phyloP scores from a whole-genome alignment of 2,797 vertebrate species.

The Sebastes steindachneri region DNA sequence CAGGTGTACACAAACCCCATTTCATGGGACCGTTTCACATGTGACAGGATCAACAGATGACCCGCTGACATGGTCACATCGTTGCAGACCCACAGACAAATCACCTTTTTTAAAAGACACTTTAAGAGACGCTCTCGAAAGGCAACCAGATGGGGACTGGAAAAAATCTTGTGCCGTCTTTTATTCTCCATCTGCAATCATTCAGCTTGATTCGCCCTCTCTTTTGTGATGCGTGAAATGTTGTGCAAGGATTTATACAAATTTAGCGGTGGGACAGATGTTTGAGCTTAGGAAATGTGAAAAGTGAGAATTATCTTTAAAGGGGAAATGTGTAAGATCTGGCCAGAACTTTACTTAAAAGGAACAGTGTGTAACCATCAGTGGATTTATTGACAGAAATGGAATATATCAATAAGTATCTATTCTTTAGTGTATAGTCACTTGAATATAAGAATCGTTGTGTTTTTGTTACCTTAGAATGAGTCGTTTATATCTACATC shows the following conservation, averaged over 20 bases:
- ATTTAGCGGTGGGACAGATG: slow-evolving; percentile 63
- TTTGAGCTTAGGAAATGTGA: slow-evolving; percentile 55
- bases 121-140: slow-evolving; percentile 77
- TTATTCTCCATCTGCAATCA: slow-evolving; percentile 81
- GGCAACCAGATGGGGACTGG: slow-evolving; percentile 78
- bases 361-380: no score
- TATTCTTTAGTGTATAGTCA: no score
- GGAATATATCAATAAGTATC: no score
- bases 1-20: slow-evolving; percentile 57
- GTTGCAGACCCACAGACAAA: slow-evolving; percentile 68
- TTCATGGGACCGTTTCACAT: slow-evolving; percentile 48
- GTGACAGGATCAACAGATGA: slow-evolving; percentile 67
- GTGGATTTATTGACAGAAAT: no score
- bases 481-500: no score
- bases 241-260: slow-evolving; percentile 73
- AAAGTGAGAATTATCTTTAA: slow-evolving; percentile 64
- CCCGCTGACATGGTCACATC: slow-evolving; percentile 61
- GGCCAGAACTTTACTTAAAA: background rate
- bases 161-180: slow-evolving; percentile 68
- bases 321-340: background rate
- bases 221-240: slow-evolving; percentile 76
- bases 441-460: no score
- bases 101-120: slow-evolving; percentile 82
- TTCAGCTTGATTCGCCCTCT: slow-evolving; percentile 67
- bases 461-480: no score